phyloP scores from a whole-genome alignment of 1,140 invertebrate species.

The Drosophila simulans region DNA sequence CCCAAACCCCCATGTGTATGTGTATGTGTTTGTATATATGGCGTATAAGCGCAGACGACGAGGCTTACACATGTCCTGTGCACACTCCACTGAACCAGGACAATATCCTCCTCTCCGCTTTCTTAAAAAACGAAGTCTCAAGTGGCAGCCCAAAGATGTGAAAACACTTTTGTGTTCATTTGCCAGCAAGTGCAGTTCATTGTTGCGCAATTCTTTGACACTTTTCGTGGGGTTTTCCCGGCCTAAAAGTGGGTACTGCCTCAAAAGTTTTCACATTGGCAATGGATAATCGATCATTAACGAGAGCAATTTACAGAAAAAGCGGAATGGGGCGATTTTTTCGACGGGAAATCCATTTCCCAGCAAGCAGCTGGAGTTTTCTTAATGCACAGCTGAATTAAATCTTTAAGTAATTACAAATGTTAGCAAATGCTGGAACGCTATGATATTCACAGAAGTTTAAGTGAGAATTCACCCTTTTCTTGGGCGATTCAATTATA shows the following conservation, averaged over 20 bases:
- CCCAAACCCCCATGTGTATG: conserved; percentile 10
- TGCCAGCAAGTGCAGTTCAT: conserved; percentile 70
- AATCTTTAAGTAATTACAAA: background rate
- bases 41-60: background rate
- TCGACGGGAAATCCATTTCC: background rate
- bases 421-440: too few species aligned
- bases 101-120: conserved; percentile 13
- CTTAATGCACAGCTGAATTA: background rate
- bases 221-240: conserved; percentile 1
- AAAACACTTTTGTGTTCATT: conserved; percentile 63
- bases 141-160: conserved; percentile 13
- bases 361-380: too few species aligned
- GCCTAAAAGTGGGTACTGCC: background rate
- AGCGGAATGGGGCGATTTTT: background rate
- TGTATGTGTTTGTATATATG: background rate
- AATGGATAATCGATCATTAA: conserved; percentile 40
- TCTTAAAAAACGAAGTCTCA: conserved; percentile 65
- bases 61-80: conserved; percentile 73
- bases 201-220: conserved; percentile 61
- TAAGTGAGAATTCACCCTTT: background rate
- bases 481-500: background rate
- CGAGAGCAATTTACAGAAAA: background rate
- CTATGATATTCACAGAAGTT: background rate
- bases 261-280: background rate
- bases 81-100: conserved; percentile 57